Percentiles rank a stretch among this genome's conserved stretches.
Conservation (phyloP, 2,888 invertebrate genomes). For the Anoplius nigerrimus region DNA sequence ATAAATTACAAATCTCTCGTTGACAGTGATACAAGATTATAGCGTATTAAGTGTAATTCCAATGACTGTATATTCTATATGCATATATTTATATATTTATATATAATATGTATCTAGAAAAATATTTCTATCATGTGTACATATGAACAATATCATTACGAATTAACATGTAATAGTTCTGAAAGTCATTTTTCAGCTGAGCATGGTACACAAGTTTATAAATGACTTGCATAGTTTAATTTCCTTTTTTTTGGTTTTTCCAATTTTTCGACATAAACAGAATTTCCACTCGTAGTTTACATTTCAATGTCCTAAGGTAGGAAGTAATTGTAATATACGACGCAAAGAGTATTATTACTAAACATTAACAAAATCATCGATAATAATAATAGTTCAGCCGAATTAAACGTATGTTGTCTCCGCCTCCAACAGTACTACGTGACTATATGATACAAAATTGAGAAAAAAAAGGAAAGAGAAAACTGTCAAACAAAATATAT, state of each 20-base stretch:
- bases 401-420: not conserved
- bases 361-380: slow-evolving; percentile 12
- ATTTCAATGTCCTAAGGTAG: slow-evolving; percentile 9
- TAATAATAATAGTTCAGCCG: slow-evolving; percentile 4
- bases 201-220: slow-evolving; percentile 48
- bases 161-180: slow-evolving; percentile 52
- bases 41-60: slow-evolving; percentile 28
- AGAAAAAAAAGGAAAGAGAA: not conserved
- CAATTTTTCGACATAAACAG: slow-evolving; percentile 22
- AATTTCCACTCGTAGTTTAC: slow-evolving; percentile 11
- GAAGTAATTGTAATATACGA: not conserved
- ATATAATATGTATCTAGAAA: slow-evolving; percentile 42
- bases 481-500: not conserved
- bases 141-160: slow-evolving; percentile 43
- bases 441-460: not conserved
- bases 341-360: slow-evolving; percentile 6
- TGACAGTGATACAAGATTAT: slow-evolving; percentile 20
- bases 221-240: slow-evolving; percentile 31
- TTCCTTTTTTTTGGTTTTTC: slow-evolving; percentile 24
- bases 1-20: slow-evolving; percentile 28
- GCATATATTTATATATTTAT: slow-evolving; percentile 19
- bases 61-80: slow-evolving; percentile 22
- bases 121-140: slow-evolving; percentile 47
- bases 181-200: slow-evolving; percentile 48
- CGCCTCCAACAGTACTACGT: not conserved